Evolutionary conservation across 2,888 invertebrate genomes (phyloP), one percentile per base, ranked within the genome.

Genomic region (Drosophila testacea): DNA sequence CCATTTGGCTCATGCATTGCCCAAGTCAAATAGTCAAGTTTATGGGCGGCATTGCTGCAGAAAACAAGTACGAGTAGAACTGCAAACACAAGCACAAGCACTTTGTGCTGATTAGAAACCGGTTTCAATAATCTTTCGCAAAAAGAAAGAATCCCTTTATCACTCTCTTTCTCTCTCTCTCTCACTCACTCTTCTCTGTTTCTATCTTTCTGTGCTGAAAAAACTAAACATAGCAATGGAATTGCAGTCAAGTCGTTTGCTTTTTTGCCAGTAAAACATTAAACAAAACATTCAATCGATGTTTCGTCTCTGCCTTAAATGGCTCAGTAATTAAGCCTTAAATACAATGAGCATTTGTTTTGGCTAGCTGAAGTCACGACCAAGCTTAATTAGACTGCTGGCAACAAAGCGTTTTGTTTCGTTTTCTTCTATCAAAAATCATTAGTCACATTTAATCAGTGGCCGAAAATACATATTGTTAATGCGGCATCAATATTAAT

Each of bases 401-500:
- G 68, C 54, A 70, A 79, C 70, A 84, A 76, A 69, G 56, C 72
- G 59, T 73, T 79, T 80, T 78, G 72, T 79, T 69, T 66, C 41
- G 41, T 67, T 47, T 46, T 44, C 22, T 32, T 30, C 51, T 76
- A 73, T 82, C 83, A 74, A 77, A 81, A 84, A 78, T 81, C 81
- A 76, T 73, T 79, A 81, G 83, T 78, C 83, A 68, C 78, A 86
- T 81, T 81, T 81, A 86, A 87, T 86, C 85, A 87, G 82, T 73
- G 56, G 50, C 67, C 73, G 28, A 80, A 74, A 84, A 78, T 77
- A 72, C 62, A 62, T 80, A 83, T 83, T 83, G 80, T 83, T 85
- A 83, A 82, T 77, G 75, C 81, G 63, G 74, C 85, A 84, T 85
- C 85, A 87, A 85, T 87, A 87, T 85, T 86, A 85, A 85, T 85